phyloP scores from a whole-genome alignment of 2,888 invertebrate genomes.

The Malacosoma neustria region DNA sequence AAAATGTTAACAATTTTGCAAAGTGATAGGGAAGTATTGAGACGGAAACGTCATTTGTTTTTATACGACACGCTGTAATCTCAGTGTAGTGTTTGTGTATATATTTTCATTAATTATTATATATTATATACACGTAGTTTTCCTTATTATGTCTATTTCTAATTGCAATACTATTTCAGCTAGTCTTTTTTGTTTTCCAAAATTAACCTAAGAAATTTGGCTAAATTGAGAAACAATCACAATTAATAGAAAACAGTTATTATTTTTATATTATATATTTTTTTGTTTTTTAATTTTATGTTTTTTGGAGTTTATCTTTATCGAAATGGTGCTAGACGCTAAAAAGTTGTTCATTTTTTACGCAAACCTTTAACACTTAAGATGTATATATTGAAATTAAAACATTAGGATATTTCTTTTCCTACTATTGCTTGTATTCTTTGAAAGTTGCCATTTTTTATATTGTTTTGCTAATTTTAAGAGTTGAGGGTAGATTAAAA shows the following conservation, averaged over 20 bases:
- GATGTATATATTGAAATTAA: slow-evolving; percentile 39
- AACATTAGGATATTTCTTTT: not conserved
- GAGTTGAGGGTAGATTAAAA: no score
- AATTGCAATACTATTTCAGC: slow-evolving; percentile 56
- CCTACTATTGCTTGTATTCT: slow-evolving; percentile 33
- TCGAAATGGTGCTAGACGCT: slow-evolving; percentile 73
- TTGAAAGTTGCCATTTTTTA: slow-evolving; percentile 47
- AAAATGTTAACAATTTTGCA: not conserved
- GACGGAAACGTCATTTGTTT: slow-evolving; percentile 60
- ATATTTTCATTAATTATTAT: slow-evolving; percentile 36
- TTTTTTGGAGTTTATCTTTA: slow-evolving; percentile 61
- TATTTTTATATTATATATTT: slow-evolving; percentile 42
- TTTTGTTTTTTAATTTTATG: slow-evolving; percentile 67
- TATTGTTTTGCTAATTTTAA: slow-evolving; percentile 9
- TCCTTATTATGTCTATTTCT: slow-evolving; percentile 39
- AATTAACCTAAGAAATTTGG: slow-evolving; percentile 48
- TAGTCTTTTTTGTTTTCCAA: slow-evolving; percentile 50
- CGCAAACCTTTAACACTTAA: slow-evolving; percentile 11
- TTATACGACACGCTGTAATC: slow-evolving; percentile 57
- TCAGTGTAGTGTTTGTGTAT: slow-evolving; percentile 51
- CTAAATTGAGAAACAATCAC: slow-evolving; percentile 21
- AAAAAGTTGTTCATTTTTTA: slow-evolving; percentile 49
- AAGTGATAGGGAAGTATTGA: slow-evolving; percentile 18
- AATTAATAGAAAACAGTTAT: slow-evolving; percentile 32
- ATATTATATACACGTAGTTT: slow-evolving; percentile 41